Conservation (phyloP, 2,888 invertebrate genomes). For the Lycaena phlaeas region DNA sequence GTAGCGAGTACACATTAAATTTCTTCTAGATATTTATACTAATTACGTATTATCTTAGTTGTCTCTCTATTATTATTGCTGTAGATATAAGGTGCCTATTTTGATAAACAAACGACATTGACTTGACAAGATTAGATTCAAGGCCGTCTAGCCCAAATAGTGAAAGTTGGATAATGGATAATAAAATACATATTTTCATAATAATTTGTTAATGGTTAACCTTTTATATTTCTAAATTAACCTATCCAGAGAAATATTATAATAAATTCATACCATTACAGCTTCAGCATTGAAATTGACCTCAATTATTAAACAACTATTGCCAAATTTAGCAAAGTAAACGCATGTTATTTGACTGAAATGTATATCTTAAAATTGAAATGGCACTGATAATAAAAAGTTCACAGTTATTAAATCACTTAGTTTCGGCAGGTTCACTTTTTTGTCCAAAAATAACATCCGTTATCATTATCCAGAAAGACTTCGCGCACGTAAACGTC, state of each 20-base stretch:
- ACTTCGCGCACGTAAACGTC: conserved; percentile 15
- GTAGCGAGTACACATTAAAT: too few relatives aligned
- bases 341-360: conserved; percentile 14
- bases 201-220: background rate
- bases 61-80: too few relatives aligned
- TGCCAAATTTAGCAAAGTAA: conserved; percentile 21
- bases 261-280: conserved; percentile 30
- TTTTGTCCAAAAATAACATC: conserved; percentile 18
- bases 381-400: conserved; percentile 17
- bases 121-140: conserved; percentile 69
- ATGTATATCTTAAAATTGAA: conserved; percentile 15
- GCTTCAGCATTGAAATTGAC: conserved; percentile 32
- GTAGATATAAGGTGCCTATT: conserved; percentile 26
- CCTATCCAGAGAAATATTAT: background rate
- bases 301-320: conserved; percentile 20
- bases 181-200: background rate
- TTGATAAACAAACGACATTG: conserved; percentile 62
- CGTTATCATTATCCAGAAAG: conserved; percentile 11
- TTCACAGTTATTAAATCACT: conserved; percentile 15
- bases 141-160: conserved; percentile 58
- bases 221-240: background rate
- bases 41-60: too few relatives aligned
- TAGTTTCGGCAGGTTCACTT: conserved; percentile 11
- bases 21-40: too few relatives aligned
- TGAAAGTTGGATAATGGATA: conserved; percentile 57